Conservation (phyloP, 1,140 invertebrate genomes). For the Arctopsyche grandis region DNA sequence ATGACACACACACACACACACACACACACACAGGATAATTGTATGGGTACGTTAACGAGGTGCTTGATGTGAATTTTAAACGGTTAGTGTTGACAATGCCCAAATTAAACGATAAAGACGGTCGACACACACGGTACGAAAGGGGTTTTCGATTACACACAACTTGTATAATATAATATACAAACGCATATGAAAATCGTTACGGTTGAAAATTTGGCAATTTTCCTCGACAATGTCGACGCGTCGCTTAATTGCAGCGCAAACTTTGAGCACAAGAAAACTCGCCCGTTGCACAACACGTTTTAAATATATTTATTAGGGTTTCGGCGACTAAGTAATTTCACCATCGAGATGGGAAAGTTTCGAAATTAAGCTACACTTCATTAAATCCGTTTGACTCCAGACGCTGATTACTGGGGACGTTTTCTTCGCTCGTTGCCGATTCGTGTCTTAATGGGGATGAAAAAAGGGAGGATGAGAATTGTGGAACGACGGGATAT, state of each 20-base stretch:
- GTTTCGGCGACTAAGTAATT: constrained; percentile 22
- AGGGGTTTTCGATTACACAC: too few relatives aligned
- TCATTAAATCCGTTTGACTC: constrained; percentile 18
- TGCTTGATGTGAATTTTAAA: too few relatives aligned
- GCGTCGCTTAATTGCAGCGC: not conserved
- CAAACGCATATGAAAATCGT: not conserved
- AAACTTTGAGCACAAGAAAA: not conserved
- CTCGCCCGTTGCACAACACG: not conserved
- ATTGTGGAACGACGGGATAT: not conserved
- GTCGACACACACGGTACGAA: too few relatives aligned
- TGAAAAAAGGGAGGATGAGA: not conserved
- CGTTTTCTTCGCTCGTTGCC: constrained; percentile 6
- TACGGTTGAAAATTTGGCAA: not conserved
- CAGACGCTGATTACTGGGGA: not conserved
- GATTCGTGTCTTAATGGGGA: not conserved
- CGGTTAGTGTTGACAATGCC: too few relatives aligned
- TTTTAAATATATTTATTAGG: constrained; percentile 28
- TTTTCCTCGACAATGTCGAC: constrained; percentile 7
- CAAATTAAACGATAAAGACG: too few relatives aligned
- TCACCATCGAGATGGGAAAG: constrained; percentile 7
- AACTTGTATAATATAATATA: too few relatives aligned
- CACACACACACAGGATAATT: too few relatives aligned
- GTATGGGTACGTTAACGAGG: too few relatives aligned
- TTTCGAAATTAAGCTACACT: constrained; percentile 9
- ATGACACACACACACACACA: too few relatives aligned